Evolutionary conservation across 2,888 invertebrate species (phyloP).

Genomic region (Cancer borealis): DNA sequence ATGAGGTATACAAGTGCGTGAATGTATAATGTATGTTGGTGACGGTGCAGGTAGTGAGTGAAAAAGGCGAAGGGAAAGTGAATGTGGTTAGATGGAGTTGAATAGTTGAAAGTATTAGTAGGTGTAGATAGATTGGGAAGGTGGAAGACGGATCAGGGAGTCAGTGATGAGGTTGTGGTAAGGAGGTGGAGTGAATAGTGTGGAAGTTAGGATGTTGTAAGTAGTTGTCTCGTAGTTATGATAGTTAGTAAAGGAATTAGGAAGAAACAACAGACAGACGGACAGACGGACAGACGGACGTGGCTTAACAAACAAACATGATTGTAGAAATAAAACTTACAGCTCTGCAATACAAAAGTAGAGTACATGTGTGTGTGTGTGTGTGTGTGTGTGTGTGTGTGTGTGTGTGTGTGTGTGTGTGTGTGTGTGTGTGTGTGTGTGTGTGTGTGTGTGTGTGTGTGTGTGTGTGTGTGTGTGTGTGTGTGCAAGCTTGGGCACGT

Average conservation of each 20-base stretch:
- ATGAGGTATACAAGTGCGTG: not conserved
- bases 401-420: constrained; percentile 10
- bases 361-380: not conserved
- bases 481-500: not conserved
- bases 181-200: too few species aligned
- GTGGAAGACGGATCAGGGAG: too few species aligned
- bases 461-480: constrained; percentile 1
- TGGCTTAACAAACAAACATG: too few species aligned
- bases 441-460: constrained; percentile 34
- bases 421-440: not conserved
- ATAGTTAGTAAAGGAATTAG: not conserved
- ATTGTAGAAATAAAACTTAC: too few species aligned
- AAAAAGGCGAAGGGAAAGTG: too few species aligned
- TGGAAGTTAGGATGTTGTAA: too few species aligned
- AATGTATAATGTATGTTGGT: not conserved
- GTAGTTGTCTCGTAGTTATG: too few species aligned
- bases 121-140: too few species aligned
- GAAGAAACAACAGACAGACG: not conserved
- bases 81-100: too few species aligned
- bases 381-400: not conserved
- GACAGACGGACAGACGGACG: not conserved
- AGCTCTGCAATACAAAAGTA: too few species aligned
- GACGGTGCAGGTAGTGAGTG: not conserved
- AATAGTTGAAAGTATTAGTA: too few species aligned
- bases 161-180: not conserved